These are phyloP conservation scores for Xestia xanthographa DNA, from an alignment of 2,888 invertebrate genomes.

Conservation along the genomic window DNA sequence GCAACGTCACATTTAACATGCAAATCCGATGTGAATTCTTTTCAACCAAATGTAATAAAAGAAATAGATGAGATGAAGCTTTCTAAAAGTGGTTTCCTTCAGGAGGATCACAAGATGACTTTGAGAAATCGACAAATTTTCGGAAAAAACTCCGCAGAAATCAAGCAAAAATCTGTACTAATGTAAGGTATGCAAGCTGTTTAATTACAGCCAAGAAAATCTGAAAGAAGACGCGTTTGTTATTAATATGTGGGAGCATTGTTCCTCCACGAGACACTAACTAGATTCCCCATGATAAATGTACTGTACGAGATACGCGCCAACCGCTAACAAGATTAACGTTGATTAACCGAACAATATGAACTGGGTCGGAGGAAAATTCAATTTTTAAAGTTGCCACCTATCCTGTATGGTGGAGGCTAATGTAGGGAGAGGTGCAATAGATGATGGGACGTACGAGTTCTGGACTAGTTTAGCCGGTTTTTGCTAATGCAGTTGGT, in stretches of 20 bases:
- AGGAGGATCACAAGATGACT: no score
- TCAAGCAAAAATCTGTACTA: neutral
- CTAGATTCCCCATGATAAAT: slow-evolving; percentile 73
- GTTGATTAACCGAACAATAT: slow-evolving; percentile 80
- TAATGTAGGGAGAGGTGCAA: slow-evolving; percentile 55
- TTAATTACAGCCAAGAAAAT: slow-evolving; percentile 24
- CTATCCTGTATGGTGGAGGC: slow-evolving; percentile 43
- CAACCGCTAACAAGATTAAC: slow-evolving; percentile 76
- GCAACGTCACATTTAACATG: slow-evolving; percentile 28
- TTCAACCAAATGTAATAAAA: slow-evolving; percentile 12
- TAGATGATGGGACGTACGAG: slow-evolving; percentile 26
- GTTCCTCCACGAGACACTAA: slow-evolving; percentile 67
- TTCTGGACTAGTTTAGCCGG: slow-evolving; percentile 5
- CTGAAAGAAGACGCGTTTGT: slow-evolving; percentile 26
- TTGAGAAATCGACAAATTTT: neutral
- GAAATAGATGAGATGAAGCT: neutral
- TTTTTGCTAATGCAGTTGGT: neutral
- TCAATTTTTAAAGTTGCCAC: slow-evolving; percentile 75
- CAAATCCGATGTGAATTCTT: slow-evolving; percentile 9
- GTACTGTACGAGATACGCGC: slow-evolving; percentile 67
- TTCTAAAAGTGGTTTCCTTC: neutral
- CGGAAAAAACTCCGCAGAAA: neutral
- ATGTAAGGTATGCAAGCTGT: neutral
- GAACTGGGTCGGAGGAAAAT: slow-evolving; percentile 78
- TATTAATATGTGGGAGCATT: slow-evolving; percentile 60